A percentile compares a stretch with the other conserved stretches of the same genome.
These are phyloP conservation scores for Zeuzera pyrina DNA, from an alignment of 2,888 invertebrate genomes.

Conservation along the genomic window DNA sequence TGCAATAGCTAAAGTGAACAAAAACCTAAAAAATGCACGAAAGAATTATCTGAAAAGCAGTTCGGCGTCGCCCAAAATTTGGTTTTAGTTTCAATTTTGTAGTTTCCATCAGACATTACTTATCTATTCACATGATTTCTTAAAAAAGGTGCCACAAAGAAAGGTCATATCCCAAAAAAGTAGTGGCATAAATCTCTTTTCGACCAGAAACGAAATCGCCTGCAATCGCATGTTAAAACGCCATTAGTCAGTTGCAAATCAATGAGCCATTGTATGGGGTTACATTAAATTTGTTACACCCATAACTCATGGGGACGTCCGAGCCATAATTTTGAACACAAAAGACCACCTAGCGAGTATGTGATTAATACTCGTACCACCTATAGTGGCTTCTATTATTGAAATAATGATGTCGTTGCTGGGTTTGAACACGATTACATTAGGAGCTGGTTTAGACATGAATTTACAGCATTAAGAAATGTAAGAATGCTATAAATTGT, in stretches of 20 bases:
- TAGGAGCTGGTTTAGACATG: too few relatives aligned
- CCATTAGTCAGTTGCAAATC: constrained; percentile 46
- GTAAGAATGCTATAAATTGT: too few relatives aligned
- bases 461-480: too few relatives aligned
- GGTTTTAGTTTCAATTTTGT: background rate
- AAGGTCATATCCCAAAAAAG: too few relatives aligned
- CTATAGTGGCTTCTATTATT: constrained; percentile 25
- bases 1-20: too few relatives aligned
- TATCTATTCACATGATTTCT: background rate
- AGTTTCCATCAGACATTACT: background rate
- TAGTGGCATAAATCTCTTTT: too few relatives aligned
- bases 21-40: too few relatives aligned
- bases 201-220: too few relatives aligned
- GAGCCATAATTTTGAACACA: constrained; percentile 40
- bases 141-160: too few relatives aligned
- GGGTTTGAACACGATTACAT: background rate
- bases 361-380: constrained; percentile 43
- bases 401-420: constrained; percentile 25
- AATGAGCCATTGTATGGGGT: constrained; percentile 39
- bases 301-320: constrained; percentile 31
- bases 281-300: constrained; percentile 41
- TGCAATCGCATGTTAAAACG: constrained; percentile 27
- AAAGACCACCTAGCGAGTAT: constrained; percentile 40
- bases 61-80: background rate
- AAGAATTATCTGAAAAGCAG: too few relatives aligned